These are phyloP conservation scores for Andrena dorsata DNA, from an alignment of 2,888 invertebrate genomes.

Conservation along the genomic window DNA sequence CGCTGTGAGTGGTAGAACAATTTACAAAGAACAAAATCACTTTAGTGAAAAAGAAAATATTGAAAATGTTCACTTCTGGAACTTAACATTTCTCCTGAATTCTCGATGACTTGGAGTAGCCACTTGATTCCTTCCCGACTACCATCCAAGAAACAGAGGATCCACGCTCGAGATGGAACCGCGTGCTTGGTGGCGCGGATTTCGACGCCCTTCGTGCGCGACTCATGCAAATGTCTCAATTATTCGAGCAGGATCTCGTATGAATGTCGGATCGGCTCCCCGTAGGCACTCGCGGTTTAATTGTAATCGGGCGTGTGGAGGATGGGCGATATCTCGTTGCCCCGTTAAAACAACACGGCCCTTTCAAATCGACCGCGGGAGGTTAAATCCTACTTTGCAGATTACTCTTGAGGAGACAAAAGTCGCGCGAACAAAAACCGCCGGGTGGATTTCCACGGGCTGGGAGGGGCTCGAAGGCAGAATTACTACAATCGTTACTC, in stretches of 20 bases:
- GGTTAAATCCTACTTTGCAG: conserved; percentile 29
- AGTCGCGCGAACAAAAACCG: conserved; percentile 25
- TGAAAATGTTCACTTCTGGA: too few species aligned
- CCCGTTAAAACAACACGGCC: conserved; percentile 18
- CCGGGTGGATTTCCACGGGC: conserved; percentile 2
- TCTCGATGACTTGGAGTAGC: too few species aligned
- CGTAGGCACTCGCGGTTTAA: conserved; percentile 7
- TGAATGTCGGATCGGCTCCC: conserved; percentile 3
- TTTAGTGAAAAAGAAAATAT: too few species aligned
- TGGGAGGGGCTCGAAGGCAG: conserved; percentile 9
- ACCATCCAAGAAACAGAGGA: not conserved
- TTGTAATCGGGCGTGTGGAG: conserved; percentile 14
- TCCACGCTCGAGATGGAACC: not conserved
- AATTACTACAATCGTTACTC: conserved; percentile 46
- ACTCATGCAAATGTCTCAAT: conserved; percentile 12
- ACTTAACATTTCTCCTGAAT: too few species aligned
- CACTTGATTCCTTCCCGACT: too few species aligned
- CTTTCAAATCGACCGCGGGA: conserved; percentile 22
- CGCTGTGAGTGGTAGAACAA: too few species aligned
- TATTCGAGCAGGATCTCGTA: not conserved
- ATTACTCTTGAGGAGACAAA: conserved; percentile 37
- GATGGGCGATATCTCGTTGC: conserved; percentile 10
- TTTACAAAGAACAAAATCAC: too few species aligned
- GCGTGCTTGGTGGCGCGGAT: too few species aligned
- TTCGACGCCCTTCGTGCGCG: not conserved